These are phyloP conservation scores for Gadus chalcogrammus DNA, from an alignment of 2,113 vertebrate species.

Conservation along the genomic window DNA sequence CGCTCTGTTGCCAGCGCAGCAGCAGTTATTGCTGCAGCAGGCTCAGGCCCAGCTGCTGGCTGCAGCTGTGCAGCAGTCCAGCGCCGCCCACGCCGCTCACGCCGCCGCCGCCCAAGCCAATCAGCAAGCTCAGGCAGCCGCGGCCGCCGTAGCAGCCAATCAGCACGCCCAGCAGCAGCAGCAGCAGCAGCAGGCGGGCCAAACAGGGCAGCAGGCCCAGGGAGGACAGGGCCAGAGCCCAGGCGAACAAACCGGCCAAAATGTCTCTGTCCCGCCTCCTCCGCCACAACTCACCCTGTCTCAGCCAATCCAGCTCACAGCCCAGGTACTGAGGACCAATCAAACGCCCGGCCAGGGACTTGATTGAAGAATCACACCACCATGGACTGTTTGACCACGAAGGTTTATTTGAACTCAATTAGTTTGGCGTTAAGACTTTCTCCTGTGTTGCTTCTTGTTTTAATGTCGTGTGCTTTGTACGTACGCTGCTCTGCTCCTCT, in stretches of 20 bases:
- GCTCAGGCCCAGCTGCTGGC: conserved; percentile 88
- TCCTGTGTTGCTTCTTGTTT: not conserved
- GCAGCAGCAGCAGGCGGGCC: conserved; percentile 61
- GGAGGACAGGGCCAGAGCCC: conserved; percentile 71
- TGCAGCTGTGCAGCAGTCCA: conserved; percentile 81
- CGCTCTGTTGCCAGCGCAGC: conserved; percentile 86
- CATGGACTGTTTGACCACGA: not conserved
- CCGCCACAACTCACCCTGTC: conserved; percentile 85
- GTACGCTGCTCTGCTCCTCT: not conserved
- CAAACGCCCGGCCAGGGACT: conserved; percentile 18
- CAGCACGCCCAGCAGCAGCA: conserved; percentile 72
- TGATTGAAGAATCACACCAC: conserved; percentile 21
- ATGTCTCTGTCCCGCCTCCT: conserved; percentile 76
- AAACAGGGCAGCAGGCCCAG: conserved; percentile 62
- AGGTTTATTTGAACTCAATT: not conserved
- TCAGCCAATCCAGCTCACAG: conserved; percentile 92
- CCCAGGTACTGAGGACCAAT: conserved; percentile 80
- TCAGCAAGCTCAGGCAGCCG: conserved; percentile 73
- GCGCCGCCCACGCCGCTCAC: conserved; percentile 67
- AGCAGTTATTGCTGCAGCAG: conserved; percentile 89
- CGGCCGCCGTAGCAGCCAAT: conserved; percentile 67
- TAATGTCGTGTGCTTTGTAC: not conserved
- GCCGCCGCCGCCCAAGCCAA: conserved; percentile 70
- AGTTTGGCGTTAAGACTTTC: too few relatives aligned
- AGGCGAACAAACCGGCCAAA: conserved; percentile 71